Conservation (phyloP, 2,113 vertebrate species). For the Ptilonorhynchus violaceus region DNA sequence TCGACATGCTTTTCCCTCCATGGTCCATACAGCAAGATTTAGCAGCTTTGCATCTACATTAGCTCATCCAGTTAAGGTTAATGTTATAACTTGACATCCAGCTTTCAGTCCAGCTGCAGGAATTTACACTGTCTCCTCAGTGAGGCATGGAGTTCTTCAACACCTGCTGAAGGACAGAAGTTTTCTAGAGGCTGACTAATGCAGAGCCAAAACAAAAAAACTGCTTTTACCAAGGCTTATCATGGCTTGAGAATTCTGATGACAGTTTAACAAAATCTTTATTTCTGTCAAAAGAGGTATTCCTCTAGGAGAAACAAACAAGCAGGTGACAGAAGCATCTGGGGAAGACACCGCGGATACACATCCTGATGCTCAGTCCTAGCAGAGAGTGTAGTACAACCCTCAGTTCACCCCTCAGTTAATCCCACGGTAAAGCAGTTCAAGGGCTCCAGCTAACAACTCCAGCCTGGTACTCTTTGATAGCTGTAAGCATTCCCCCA, state of each 20-base stretch:
- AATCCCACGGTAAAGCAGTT: accelerated
- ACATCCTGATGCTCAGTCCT: neutral
- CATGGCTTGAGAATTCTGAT: neutral
- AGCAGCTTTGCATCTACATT: neutral
- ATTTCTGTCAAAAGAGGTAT: neutral
- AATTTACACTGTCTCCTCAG: neutral
- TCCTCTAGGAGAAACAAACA: neutral
- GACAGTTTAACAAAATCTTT: neutral
- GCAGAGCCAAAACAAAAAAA: neutral
- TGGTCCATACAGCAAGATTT: neutral
- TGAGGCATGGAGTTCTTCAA: neutral
- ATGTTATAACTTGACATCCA: neutral
- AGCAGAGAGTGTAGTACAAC: neutral
- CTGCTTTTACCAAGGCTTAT: neutral
- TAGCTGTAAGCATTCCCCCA: neutral
- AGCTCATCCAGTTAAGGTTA: neutral
- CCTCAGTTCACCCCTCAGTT: neutral
- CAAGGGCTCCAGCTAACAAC: neutral
- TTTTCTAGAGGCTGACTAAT: neutral
- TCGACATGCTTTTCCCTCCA: neutral
- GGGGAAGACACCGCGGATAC: neutral
- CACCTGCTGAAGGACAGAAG: neutral
- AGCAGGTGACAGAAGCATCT: neutral
- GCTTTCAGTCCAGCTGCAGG: neutral
- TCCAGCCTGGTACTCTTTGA: neutral